Conservation (phyloP, 2,797 vertebrate genomes). For the Garrulus glandarius region DNA sequence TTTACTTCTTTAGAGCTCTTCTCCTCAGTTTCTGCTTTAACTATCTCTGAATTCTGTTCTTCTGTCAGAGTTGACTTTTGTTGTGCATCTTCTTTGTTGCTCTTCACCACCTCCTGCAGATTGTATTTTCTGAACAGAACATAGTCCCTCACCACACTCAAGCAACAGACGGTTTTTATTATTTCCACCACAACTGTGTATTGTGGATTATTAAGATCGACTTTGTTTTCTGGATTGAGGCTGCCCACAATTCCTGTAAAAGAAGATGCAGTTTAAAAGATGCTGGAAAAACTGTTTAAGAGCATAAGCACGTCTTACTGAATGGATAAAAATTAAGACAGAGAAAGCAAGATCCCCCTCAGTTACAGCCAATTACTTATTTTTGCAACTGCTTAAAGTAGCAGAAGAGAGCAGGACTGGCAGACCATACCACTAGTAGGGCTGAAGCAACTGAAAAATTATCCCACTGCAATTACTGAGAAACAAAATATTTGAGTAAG, state of each 20-base stretch:
- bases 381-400: not conserved
- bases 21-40: not conserved
- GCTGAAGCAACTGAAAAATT: not conserved
- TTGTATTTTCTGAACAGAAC: conserved; percentile 91
- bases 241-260: conserved; percentile 86
- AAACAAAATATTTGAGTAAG: not conserved
- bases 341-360: not conserved
- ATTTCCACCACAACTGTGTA: conserved; percentile 93
- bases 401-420: not conserved
- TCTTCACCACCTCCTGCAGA: conserved; percentile 90
- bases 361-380: not conserved
- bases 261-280: conserved; percentile 7
- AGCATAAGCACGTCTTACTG: not conserved
- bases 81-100: conserved; percentile 54
- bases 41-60: not conserved
- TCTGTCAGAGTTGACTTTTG: not conserved
- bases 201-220: conserved; percentile 90
- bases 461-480: not conserved
- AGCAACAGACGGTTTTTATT: conserved; percentile 90
- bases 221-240: conserved; percentile 92
- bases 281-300: not conserved
- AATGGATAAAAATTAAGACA: not conserved
- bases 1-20: conserved; percentile 29
- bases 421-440: not conserved
- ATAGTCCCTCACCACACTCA: conserved; percentile 93